Conservation (phyloP, 2,113 vertebrate genomes). For the Caretta caretta region DNA sequence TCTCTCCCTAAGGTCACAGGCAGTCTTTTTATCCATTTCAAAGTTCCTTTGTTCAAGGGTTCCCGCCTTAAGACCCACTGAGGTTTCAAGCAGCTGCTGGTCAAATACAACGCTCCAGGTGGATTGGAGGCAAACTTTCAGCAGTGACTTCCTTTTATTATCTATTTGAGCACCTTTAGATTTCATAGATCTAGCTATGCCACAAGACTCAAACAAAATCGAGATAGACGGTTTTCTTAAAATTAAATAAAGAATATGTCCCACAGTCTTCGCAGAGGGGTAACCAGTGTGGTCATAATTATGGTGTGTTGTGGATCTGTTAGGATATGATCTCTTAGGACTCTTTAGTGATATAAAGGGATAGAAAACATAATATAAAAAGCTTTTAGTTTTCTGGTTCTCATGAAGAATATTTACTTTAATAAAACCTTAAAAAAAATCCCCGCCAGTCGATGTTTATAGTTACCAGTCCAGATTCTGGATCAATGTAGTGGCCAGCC, state of each 20-base stretch:
- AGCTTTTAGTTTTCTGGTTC: background rate
- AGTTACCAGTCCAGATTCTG: too few relatives aligned
- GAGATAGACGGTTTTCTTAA: too few relatives aligned
- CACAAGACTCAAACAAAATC: too few relatives aligned
- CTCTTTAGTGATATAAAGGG: background rate
- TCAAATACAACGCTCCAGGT: background rate
- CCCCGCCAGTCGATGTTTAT: background rate
- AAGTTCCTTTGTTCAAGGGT: background rate
- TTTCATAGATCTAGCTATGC: too few relatives aligned
- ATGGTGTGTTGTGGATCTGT: background rate
- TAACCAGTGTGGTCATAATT: background rate
- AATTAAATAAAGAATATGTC: too few relatives aligned
- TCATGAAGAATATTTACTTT: background rate
- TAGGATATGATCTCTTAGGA: background rate
- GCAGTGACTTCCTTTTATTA: background rate
- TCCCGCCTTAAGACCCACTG: background rate
- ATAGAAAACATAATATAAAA: background rate
- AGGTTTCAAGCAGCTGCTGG: background rate
- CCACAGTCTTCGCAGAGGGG: too few relatives aligned
- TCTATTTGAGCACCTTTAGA: background rate
- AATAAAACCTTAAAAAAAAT: background rate
- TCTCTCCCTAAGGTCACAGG: too few relatives aligned
- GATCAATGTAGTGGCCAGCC: too few relatives aligned
- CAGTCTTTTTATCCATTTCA: background rate
- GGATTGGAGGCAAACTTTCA: too few relatives aligned